Conservation (phyloP, 1,140 invertebrate genomes). For the Aphidius gifuensis region DNA sequence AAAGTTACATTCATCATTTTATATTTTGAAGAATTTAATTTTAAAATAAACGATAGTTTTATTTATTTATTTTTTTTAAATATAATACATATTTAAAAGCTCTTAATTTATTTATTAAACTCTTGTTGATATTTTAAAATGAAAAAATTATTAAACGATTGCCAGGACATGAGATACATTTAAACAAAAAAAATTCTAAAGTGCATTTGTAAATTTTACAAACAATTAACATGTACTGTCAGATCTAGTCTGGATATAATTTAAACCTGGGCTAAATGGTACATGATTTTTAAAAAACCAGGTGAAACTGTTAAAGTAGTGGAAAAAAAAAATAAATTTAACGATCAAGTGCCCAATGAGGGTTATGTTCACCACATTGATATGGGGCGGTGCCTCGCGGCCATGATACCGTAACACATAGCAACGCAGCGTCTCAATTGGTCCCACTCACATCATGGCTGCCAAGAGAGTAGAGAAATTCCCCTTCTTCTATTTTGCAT, state of each 20-base stretch:
- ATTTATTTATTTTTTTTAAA: no score
- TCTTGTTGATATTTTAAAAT: no score
- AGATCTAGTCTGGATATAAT: constrained; percentile 14
- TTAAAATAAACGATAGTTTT: no score
- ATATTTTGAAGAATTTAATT: no score
- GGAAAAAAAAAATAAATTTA: constrained; percentile 46
- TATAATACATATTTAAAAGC: no score
- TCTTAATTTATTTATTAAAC: no score
- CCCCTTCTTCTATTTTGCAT: constrained; percentile 22
- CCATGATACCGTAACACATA: constrained; percentile 49
- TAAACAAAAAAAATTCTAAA: no score
- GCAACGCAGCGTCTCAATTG: constrained; percentile 38
- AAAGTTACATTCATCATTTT: no score
- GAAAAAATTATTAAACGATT: no score
- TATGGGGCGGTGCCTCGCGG: constrained; percentile 47
- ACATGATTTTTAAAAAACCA: constrained; percentile 21
- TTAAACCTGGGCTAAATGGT: no score
- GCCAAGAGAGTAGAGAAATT: constrained; percentile 25
- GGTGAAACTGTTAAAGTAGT: constrained; percentile 46
- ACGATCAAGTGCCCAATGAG: constrained; percentile 49
- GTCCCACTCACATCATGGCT: constrained; percentile 46
- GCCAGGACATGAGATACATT: no score
- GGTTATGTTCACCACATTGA: constrained; percentile 38
- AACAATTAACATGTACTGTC: neutral
- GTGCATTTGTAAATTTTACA: no score